A percentile compares a stretch with the other conserved stretches of the same genome.
These are phyloP conservation scores for Alligator mississippiensis DNA, from an alignment of 2,113 vertebrate genomes.

Conservation along the genomic window DNA sequence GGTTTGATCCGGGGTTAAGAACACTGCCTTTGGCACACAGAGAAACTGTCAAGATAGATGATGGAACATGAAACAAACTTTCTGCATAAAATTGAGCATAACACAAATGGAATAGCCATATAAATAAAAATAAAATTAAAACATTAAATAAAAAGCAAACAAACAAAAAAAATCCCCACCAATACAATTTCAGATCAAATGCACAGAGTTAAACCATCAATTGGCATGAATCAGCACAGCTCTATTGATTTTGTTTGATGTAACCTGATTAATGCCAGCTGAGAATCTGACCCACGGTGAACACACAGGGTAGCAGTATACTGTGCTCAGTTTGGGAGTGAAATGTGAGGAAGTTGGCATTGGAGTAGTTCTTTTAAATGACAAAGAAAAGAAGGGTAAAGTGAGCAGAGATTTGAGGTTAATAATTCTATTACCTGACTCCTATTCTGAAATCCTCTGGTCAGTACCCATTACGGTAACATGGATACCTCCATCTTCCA, in stretches of 20 bases:
- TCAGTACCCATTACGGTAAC: neutral
- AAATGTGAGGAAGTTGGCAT: neutral
- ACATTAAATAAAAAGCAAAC: neutral
- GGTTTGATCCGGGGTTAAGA: conserved; percentile 69
- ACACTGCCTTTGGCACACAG: neutral
- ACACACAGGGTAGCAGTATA: neutral
- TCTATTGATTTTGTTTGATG: neutral
- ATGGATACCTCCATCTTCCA: accelerated
- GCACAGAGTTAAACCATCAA: neutral
- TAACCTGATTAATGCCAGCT: neutral
- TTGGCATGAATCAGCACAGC: neutral
- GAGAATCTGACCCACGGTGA: neutral
- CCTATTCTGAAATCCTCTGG: accelerated
- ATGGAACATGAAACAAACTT: conserved; percentile 18
- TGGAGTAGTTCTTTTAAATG: neutral
- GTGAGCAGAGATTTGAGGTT: neutral
- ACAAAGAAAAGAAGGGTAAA: accelerated
- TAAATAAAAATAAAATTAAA: neutral
- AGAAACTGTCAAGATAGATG: conserved; percentile 23
- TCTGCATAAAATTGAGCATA: conserved; percentile 9
- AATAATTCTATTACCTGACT: neutral
- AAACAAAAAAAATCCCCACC: neutral
- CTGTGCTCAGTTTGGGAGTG: accelerated
- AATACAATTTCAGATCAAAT: neutral
- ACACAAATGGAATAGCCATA: neutral